phyloP scores from a whole-genome alignment of 2,888 invertebrate genomes.

The Sturmia bella region DNA sequence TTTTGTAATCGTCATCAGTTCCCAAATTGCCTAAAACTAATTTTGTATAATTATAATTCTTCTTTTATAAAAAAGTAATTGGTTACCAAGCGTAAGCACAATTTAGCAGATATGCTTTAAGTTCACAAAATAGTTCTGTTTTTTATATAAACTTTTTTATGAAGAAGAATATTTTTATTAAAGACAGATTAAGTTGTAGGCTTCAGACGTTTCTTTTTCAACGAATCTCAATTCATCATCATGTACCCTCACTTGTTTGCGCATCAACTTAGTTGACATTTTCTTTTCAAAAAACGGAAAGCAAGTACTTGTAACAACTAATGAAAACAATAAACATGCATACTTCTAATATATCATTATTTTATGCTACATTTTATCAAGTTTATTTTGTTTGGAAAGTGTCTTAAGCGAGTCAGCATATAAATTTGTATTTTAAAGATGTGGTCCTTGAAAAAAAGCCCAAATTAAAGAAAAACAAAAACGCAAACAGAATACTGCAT shows the following conservation, averaged over 20 bases:
- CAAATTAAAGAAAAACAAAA: too few relatives aligned
- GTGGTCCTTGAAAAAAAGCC: too few relatives aligned
- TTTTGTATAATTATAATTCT: too few relatives aligned
- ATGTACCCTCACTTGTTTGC: conserved; percentile 21
- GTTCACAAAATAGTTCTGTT: too few relatives aligned
- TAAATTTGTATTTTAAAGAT: not conserved
- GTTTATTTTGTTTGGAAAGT: not conserved
- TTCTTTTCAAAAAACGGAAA: conserved; percentile 12
- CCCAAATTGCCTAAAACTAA: too few relatives aligned
- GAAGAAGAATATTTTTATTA: not conserved
- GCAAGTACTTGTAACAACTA: conserved; percentile 10
- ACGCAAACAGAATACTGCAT: too few relatives aligned
- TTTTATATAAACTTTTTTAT: too few relatives aligned
- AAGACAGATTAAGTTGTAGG: conserved; percentile 27
- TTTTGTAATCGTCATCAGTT: too few relatives aligned
- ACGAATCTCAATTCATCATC: conserved; percentile 12
- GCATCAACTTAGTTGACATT: conserved; percentile 8
- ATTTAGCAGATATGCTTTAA: too few relatives aligned
- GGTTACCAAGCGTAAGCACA: too few relatives aligned
- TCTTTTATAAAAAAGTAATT: too few relatives aligned
- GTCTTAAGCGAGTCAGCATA: not conserved
- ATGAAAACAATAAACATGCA: conserved; percentile 44
- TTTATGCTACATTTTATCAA: conserved; percentile 13
- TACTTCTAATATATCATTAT: conserved; percentile 18
- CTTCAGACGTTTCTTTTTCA: conserved; percentile 22